Base-by-base conservation (phyloP, 2,113 vertebrate genomes). In the Spea bombifrons region DNA sequence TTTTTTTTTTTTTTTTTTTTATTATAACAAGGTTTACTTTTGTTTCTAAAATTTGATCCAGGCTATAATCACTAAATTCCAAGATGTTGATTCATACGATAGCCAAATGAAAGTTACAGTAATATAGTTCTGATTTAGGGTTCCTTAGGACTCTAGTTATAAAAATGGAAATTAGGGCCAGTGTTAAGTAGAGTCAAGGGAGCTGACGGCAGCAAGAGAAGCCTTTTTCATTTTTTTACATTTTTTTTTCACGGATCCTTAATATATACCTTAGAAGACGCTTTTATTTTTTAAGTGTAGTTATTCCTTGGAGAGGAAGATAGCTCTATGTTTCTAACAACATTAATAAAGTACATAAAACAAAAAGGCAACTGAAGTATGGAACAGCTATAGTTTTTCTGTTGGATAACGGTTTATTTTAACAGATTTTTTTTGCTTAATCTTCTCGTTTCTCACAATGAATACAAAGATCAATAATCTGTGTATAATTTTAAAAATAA, bases 11-110 rank as follows among this genome's bases (percentile, higher is more conserved):
- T 83, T 81, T 80, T 80, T 63, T 50, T 78, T 66, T 46, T 80
- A 52, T 44, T n/a, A 78, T 59, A 50, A 71, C 15, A 75, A 68
- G n/a, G 52, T 84, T 86, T 86, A 86, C 55, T 83, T 71, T 84
- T 81, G 83, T 81, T 82, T 50, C 50, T 76, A 45, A 82, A 85
- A 87, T 86, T 88, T 82, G 75, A 83, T 5, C 85, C 59, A 64
- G 78, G 83, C 5, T 53, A 85, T 86, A 88, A 66, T 73, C 8
- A 81, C 85, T 57, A 71, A 78, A 82, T 30, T 53, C 48, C n/a
- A 52, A 71, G 78, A 74, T 50, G 64, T 80, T 80, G 71, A 74
- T 80, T 80, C 78, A 73, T 68, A 74, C 74, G 67, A 61, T 9
- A 61, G 78, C 64, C 50, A 30, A 73, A 74, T 74, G 68, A 80